Evolutionary conservation across 2,888 invertebrate species (phyloP).

Genomic region (Camptogramma bilineatum): DNA sequence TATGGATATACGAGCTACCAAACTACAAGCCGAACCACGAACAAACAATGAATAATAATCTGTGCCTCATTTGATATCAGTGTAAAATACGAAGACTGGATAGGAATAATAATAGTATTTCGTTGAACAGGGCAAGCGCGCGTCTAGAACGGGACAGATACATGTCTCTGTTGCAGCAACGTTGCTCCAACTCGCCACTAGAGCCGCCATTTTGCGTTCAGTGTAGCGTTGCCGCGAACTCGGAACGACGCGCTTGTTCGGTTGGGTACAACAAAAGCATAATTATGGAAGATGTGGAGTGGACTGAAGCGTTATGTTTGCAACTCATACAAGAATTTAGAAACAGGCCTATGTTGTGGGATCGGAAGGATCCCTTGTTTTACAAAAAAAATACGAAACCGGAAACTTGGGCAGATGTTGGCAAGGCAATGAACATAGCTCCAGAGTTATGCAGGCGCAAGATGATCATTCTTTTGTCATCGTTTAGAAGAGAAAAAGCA

Average conservation of each 20-base stretch:
- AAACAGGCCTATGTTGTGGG: slow-evolving; percentile 56
- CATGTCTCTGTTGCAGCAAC: slow-evolving; percentile 31
- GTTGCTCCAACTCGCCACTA: slow-evolving; percentile 8
- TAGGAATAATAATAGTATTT: background rate
- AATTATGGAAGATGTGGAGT: slow-evolving; percentile 47
- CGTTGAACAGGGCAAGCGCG: background rate
- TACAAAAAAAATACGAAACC: slow-evolving; percentile 54
- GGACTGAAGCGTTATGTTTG: slow-evolving; percentile 57
- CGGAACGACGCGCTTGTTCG: slow-evolving; percentile 46
- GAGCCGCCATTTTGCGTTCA: slow-evolving; percentile 56
- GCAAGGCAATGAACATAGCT: slow-evolving; percentile 42
- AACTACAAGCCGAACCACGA: background rate
- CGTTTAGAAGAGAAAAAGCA: slow-evolving; percentile 61
- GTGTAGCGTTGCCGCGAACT: slow-evolving; percentile 58
- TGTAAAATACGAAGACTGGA: background rate
- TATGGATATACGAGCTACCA: no score
- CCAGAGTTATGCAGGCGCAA: slow-evolving; percentile 57
- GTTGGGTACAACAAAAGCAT: slow-evolving; percentile 40
- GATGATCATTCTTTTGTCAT: slow-evolving; percentile 58
- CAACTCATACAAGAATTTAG: slow-evolving; percentile 57
- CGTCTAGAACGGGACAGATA: slow-evolving; percentile 20
- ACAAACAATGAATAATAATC: background rate
- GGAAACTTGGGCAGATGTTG: slow-evolving; percentile 55
- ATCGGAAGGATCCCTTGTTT: slow-evolving; percentile 48
- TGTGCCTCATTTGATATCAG: background rate